phyloP scores from a whole-genome alignment of 2,113 vertebrate species.

The Dryoscopus gambensis region DNA sequence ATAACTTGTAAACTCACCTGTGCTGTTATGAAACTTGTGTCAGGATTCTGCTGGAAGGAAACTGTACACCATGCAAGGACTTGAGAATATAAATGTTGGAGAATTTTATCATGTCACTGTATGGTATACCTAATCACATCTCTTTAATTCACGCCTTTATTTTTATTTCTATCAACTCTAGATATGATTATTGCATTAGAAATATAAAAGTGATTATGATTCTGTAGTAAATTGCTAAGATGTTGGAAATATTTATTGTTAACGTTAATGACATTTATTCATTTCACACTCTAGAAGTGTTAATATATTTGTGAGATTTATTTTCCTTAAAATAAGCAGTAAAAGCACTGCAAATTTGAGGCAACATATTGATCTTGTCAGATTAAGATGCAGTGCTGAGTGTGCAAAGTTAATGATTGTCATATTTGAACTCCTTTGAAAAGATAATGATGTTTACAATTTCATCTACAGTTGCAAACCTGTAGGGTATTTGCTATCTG shows the following conservation, averaged over 20 bases:
- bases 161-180: not conserved
- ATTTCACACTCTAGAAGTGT: not conserved
- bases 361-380: not conserved
- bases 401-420: not conserved
- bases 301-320: not conserved
- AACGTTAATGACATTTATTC: not conserved
- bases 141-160: not conserved
- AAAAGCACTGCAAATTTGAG: not conserved
- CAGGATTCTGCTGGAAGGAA: not conserved
- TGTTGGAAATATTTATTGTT: not conserved
- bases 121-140: not conserved
- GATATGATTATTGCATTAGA: not conserved
- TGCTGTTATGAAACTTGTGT: not conserved
- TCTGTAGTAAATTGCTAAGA: not conserved
- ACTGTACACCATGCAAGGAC: not conserved
- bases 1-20: not conserved
- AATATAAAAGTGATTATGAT: not conserved
- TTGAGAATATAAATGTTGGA: not conserved
- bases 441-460: slow-evolving; percentile 12
- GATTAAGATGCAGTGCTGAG: not conserved
- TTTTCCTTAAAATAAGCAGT: not conserved
- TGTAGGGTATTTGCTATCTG: not conserved
- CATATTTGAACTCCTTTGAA: slow-evolving; percentile 16
- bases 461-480: not conserved
- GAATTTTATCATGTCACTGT: not conserved